Base-by-base conservation (phyloP, 2,888 invertebrate genomes). In the Seira ritae region DNA sequence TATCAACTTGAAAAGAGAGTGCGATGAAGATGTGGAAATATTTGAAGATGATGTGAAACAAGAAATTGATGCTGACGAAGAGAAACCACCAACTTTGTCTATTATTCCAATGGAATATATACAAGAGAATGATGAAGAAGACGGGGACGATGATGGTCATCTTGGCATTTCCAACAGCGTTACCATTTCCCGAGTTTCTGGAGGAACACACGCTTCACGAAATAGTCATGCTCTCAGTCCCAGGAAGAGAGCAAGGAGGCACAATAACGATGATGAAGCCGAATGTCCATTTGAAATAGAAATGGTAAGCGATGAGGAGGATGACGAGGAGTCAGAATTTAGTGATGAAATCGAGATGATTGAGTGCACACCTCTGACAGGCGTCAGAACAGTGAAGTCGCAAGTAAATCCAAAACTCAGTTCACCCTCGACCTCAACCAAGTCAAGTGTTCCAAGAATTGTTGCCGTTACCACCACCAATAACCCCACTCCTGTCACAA, bases 141-240 rank as follows among this genome's bases (percentile, higher is more conserved):
- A 77, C 6, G 65, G 37, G 4, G 70, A 65, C 1, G 31, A 55
- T 22, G 66, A 67, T n/a, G n/a, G n/a, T n/a, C n/a, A n/a, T n/a
- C n/a, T n/a, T n/a, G n/a, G n/a, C n/a, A n/a, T n/a, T n/a, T n/a
- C n/a, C n/a, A n/a, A n/a, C n/a, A n/a, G n/a, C n/a, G 79, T 79
- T 0, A 79, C 79, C n/a, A 79, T 79, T 20, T 72, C 79, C 15
- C 62, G 77, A 55, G n/a, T n/a, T n/a, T n/a, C n/a, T n/a, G n/a
- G n/a, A n/a, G n/a, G n/a, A n/a, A n/a, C n/a, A n/a, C n/a, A n/a
- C n/a, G n/a, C n/a, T n/a, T n/a, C n/a, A n/a, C n/a, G n/a, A n/a
- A n/a, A n/a, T n/a, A n/a, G n/a, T n/a, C n/a, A n/a, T n/a, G n/a
- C n/a, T n/a, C n/a, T n/a, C n/a, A n/a, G n/a, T n/a, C n/a, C n/a